A percentile compares a stretch with the other conserved stretches of the same genome.
phyloP scores from a whole-genome alignment of 2,113 vertebrate genomes.

The Circaetus gallicus region DNA sequence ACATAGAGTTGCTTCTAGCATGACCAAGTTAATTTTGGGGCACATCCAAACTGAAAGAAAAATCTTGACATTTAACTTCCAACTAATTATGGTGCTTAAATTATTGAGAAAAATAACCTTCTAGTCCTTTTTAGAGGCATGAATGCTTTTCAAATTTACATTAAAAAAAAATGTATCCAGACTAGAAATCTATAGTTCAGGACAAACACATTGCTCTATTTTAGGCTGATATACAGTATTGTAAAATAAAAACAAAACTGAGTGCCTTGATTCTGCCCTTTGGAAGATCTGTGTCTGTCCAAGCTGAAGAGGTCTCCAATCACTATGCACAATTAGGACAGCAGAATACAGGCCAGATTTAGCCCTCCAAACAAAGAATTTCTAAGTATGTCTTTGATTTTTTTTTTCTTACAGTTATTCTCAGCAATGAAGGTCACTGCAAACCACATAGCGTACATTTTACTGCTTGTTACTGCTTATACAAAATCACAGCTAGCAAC shows the following conservation, averaged over 20 bases:
- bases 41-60: conserved; percentile 17
- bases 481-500: background rate
- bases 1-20: conserved; percentile 12
- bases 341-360: conserved; percentile 20
- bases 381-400: background rate
- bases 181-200: background rate
- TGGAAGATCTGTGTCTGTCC: background rate
- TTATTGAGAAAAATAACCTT: conserved; percentile 34
- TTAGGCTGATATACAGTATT: background rate
- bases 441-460: background rate
- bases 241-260: background rate
- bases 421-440: background rate
- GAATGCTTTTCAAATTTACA: conserved; percentile 8
- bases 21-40: conserved; percentile 22
- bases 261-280: background rate
- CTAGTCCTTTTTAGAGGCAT: background rate
- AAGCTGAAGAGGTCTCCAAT: conserved; percentile 38
- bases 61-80: conserved; percentile 48
- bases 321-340: conserved; percentile 33
- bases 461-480: background rate
- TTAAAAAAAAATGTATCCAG: background rate
- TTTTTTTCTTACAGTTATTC: background rate
- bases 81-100: conserved; percentile 28
- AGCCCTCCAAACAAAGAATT: conserved; percentile 33
- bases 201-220: background rate